Percentiles rank a stretch among this genome's conserved stretches.
phyloP scores from a whole-genome alignment of 2,113 vertebrate genomes.

The Baryphthengus martii region DNA sequence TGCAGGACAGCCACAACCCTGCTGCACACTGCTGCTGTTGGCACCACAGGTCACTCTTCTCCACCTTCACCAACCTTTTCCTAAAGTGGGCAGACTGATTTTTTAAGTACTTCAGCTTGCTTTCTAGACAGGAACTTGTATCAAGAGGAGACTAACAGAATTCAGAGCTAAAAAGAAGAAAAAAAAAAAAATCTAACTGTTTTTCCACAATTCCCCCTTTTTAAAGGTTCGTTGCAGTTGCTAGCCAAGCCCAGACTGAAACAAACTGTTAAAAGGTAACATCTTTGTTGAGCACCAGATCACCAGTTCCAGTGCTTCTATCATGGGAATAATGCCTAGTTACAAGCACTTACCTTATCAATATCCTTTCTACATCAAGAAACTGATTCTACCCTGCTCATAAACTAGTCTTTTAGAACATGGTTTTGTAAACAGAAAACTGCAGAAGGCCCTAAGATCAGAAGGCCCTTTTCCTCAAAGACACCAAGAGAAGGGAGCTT shows the following conservation, averaged over 20 bases:
- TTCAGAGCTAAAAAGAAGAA: neutral
- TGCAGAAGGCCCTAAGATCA: neutral
- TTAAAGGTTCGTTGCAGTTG: neutral
- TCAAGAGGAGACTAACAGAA: neutral
- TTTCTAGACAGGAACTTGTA: neutral
- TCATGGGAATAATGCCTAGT: neutral
- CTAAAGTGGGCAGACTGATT: neutral
- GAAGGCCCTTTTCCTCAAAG: neutral
- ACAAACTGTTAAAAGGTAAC: neutral
- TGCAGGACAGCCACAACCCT: neutral
- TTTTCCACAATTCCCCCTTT: neutral
- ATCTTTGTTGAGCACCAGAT: neutral
- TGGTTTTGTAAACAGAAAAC: neutral
- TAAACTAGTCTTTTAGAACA: neutral
- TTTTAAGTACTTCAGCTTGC: neutral
- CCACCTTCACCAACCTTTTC: neutral
- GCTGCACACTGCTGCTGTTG: neutral
- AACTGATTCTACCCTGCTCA: neutral
- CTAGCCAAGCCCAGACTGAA: neutral
- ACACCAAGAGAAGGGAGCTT: neutral
- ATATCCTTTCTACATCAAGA: neutral
- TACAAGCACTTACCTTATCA: neutral
- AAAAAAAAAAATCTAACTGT: neutral
- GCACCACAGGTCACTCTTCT: neutral
- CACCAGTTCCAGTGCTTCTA: neutral